Base-by-base conservation (phyloP, 2,888 invertebrate species). In the Elegia similella region DNA sequence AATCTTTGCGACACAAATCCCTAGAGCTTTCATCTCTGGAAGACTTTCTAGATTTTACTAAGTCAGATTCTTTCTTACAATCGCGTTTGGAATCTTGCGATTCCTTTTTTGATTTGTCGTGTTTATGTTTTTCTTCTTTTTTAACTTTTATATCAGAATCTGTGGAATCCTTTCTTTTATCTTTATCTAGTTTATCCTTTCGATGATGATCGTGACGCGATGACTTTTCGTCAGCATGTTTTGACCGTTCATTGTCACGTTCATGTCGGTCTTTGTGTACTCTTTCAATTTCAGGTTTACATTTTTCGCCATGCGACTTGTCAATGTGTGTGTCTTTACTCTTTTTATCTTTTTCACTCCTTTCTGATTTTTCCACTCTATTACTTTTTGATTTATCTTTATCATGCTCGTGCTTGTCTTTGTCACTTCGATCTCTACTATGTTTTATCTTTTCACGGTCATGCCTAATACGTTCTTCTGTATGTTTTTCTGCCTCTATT, bases 71-170 rank as follows among this genome's bases (percentile, higher is more conserved):
- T 67, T 86, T 86, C 80, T 92, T 92, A 58, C 69, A 72, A 17
- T 93, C 93, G 44, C 82, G 79, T 72, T 88, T 90, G 34, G 70
- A 58, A 6, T 90, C 92, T 60, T 60, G 72, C 52, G 58, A 72
- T 54, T 89, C 91, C 70, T 88, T 90, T 67, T 82, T 87, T 50
- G 74, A 64, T 67, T 81, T 80, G 16, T 90, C 89, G 66, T 87
- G 77, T 76, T 85, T 92, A 70, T 92, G 85, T 77, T 86, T 92
- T 58, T 93, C 93, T 38, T 90, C 90, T 65, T 84, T 88, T 84
- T 83, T 89, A 12, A 61, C 59, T 66, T 84, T 86, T 13, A 61
- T 63, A 55, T 88, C 88, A 32, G 62, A 64, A 48, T 87, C 83
- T 1, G 69, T 57, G 8, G 69, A 68, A 57, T 89, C 88, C 65